A percentile compares a stretch with the other conserved stretches of the same genome.
phyloP scores from a whole-genome alignment of 2,888 invertebrate genomes.

The Listrodromus nycthemerus region DNA sequence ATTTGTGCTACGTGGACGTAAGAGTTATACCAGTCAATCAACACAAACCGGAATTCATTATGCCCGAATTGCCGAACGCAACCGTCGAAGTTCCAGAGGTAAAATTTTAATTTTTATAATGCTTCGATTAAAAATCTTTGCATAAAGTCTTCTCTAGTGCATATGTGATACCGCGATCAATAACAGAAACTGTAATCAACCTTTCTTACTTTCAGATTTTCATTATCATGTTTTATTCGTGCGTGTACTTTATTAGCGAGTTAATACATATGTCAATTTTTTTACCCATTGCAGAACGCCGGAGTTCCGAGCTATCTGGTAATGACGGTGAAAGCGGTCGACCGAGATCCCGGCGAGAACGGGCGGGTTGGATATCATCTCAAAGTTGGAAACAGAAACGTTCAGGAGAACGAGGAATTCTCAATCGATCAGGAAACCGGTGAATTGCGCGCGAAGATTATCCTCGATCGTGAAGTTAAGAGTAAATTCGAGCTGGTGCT shows the following conservation, averaged over 20 bases:
- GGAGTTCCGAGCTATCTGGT: slow-evolving; percentile 91
- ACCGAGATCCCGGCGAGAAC: slow-evolving; percentile 93
- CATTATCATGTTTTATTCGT: background rate
- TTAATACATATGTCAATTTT: background rate
- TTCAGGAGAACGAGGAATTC: slow-evolving; percentile 93
- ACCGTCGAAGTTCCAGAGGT: slow-evolving; percentile 94
- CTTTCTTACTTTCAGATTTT: background rate
- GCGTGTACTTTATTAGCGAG: background rate
- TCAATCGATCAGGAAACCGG: slow-evolving; percentile 91
- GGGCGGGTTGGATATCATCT: slow-evolving; percentile 94
- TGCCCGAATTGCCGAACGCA: slow-evolving; percentile 91
- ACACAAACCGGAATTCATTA: slow-evolving; percentile 92
- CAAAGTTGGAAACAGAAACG: slow-evolving; percentile 91
- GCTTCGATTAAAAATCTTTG: background rate
- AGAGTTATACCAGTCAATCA: slow-evolving; percentile 92
- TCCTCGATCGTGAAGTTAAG: slow-evolving; percentile 91
- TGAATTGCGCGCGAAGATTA: slow-evolving; percentile 91
- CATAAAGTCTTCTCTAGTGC: background rate
- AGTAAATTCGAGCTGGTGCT: slow-evolving; percentile 90
- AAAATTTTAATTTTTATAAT: slow-evolving; percentile 67
- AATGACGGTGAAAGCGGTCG: slow-evolving; percentile 92
- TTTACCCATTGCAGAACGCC: slow-evolving; percentile 87
- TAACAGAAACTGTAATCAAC: too few relatives aligned
- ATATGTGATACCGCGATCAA: background rate
- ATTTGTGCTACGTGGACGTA: slow-evolving; percentile 90